Evolutionary conservation across 2,113 vertebrate genomes (phyloP), one percentile per base, ranked within the genome.

Genomic region (Perognathus longimembris): DNA sequence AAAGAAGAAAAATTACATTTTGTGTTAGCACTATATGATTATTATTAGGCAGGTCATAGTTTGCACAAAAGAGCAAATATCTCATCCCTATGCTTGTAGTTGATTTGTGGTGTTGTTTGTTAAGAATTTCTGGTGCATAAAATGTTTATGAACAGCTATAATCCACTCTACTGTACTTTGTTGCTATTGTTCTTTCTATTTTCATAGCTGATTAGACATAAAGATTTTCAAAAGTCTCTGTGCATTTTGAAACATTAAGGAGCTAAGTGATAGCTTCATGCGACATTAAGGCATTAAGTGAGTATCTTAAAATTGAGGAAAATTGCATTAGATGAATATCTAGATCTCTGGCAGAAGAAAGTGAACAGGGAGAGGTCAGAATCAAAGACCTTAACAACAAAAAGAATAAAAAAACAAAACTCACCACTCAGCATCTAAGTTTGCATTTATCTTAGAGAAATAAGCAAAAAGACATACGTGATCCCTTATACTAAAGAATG

Each of bases 341-440:
- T 76, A 42, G 66, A 42, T 79, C 66, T 83, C 50, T 83, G 40
- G 45, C 38, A 75, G 57, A 81, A 84, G n/a, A 85, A 90, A 24
- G 22, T 26, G 21, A 42, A 54, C 32, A 69, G 5, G 10, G 7
- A 76, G 10, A 32, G 59, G 34, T 59, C 77, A 73, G 73, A 82
- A 90, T 26, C 54, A 26, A 92, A 91, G 40, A 54, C 21, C 3
- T 64, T 57, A 85, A 57, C 79, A 76, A 14, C 42, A 8, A 20
- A 45, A 61, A 79, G 34, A 88, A 77, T 63, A 54, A 54, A 54
- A 45, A 54, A 54, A 54, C 50, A 90, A 85, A 77, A 70, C n/a
- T 26, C 70, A 40, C 6, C 38, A 21, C 18, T 57, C 59, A 34
- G 1, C 59, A 69, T 34, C 71, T 50, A 42, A 50, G 80, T 40